phyloP scores from a whole-genome alignment of 2,888 invertebrate genomes.

The Entomobrya multifasciata region DNA sequence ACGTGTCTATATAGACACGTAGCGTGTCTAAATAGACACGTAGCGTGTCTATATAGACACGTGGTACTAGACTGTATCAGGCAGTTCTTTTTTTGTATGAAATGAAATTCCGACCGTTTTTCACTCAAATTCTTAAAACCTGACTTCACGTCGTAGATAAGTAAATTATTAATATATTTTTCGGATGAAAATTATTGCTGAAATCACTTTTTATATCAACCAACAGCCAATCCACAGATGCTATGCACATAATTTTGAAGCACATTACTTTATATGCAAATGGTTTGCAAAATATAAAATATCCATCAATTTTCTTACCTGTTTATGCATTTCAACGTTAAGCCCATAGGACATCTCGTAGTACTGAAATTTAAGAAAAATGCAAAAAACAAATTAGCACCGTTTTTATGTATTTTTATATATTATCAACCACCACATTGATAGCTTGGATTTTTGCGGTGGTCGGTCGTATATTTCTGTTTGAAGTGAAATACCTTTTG shows the following conservation, averaged over 20 bases:
- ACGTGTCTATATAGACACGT: too few relatives aligned
- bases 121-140: conserved; percentile 25
- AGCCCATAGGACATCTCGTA: conserved; percentile 97
- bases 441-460: not conserved
- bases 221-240: not conserved
- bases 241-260: not conserved
- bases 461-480: conserved; percentile 1
- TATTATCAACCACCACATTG: not conserved
- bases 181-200: conserved; percentile 21
- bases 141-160: not conserved
- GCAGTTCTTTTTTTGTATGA: not conserved
- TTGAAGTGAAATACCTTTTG: not conserved
- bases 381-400: conserved; percentile 18
- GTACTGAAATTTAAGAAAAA: conserved; percentile 64
- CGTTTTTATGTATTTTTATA: not conserved
- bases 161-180: conserved; percentile 33
- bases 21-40: too few relatives aligned
- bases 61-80: too few relatives aligned
- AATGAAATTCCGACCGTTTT: conserved; percentile 36
- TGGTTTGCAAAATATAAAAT: not conserved
- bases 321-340: conserved; percentile 98
- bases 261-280: not conserved
- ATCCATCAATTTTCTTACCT: conserved; percentile 81
- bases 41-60: too few relatives aligned
- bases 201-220: conserved; percentile 2